phyloP scores from a whole-genome alignment of 2,888 invertebrate species.

The Sarcophaga rosellei region DNA sequence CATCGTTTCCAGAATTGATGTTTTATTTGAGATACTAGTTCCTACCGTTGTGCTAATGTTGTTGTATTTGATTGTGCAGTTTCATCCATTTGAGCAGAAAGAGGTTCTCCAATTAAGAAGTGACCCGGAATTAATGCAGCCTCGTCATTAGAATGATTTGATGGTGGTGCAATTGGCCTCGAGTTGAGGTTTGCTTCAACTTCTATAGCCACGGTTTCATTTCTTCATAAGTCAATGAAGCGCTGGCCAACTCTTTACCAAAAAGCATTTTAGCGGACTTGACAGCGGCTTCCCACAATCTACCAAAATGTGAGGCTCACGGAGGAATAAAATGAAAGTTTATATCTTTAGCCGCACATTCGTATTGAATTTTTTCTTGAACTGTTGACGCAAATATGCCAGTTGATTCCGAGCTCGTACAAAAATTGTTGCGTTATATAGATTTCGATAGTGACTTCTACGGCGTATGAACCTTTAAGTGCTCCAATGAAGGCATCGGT shows the following conservation, averaged over 20 bases:
- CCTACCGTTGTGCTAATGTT: neutral
- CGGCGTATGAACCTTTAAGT: neutral
- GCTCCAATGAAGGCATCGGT: no score
- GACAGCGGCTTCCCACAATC: no score
- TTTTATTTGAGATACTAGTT: conserved; percentile 26
- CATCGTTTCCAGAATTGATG: conserved; percentile 43
- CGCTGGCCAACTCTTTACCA: no score
- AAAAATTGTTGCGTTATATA: neutral
- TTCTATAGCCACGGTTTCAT: neutral
- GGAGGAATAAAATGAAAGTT: no score
- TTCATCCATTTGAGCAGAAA: no score
- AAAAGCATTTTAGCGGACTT: no score
- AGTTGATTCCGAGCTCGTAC: no score
- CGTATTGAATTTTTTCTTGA: no score
- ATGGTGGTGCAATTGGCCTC: neutral
- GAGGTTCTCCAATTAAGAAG: no score
- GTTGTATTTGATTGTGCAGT: neutral
- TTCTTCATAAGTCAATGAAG: no score
- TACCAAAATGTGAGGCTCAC: neutral
- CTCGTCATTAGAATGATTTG: neutral
- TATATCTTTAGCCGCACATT: no score
- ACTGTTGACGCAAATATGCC: no score
- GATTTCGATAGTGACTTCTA: neutral
- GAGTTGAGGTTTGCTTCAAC: neutral
- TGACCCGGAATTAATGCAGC: neutral